Conservation (phyloP, 1,140 invertebrate genomes). For the Dysdera silvatica region DNA sequence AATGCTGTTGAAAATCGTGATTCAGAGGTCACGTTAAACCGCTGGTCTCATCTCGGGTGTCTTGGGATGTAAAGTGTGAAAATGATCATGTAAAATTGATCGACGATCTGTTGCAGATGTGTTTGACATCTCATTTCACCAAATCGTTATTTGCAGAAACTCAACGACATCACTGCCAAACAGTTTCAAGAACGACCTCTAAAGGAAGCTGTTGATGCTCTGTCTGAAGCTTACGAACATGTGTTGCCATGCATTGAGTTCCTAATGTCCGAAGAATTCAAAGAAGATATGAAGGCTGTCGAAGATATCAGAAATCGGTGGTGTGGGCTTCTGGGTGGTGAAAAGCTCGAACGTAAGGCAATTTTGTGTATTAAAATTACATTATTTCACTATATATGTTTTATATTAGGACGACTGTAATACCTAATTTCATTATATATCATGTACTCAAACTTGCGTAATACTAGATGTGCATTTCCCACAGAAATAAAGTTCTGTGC, state of each 20-base stretch:
- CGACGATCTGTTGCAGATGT: neutral
- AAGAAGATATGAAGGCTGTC: conserved; percentile 4
- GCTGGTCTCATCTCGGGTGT: too few relatives aligned
- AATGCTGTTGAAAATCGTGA: too few relatives aligned
- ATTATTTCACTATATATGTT: neutral
- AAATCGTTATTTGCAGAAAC: neutral
- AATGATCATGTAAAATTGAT: neutral
- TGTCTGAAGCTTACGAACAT: conserved; percentile 10
- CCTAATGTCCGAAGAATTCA: neutral
- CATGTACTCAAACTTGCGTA: too few relatives aligned
- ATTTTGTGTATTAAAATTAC: conserved; percentile 16
- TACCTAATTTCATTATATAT: too few relatives aligned
- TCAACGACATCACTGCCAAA: conserved; percentile 13
- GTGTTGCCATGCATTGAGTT: conserved; percentile 27
- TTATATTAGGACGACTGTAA: too few relatives aligned
- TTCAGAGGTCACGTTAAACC: too few relatives aligned
- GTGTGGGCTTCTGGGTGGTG: conserved; percentile 19
- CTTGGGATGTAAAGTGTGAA: neutral
- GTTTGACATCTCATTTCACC: neutral
- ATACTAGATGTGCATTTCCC: too few relatives aligned
- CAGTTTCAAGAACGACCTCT: conserved; percentile 16
- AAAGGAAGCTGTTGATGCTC: conserved; percentile 8
- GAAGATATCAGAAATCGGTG: conserved; percentile 20
- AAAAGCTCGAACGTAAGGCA: conserved; percentile 25
- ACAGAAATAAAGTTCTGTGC: too few relatives aligned